Percentiles rank a stretch among this genome's conserved stretches.
Evolutionary conservation across 2,888 invertebrate species (phyloP).

Genomic region (Polyommatus iphigenia): DNA sequence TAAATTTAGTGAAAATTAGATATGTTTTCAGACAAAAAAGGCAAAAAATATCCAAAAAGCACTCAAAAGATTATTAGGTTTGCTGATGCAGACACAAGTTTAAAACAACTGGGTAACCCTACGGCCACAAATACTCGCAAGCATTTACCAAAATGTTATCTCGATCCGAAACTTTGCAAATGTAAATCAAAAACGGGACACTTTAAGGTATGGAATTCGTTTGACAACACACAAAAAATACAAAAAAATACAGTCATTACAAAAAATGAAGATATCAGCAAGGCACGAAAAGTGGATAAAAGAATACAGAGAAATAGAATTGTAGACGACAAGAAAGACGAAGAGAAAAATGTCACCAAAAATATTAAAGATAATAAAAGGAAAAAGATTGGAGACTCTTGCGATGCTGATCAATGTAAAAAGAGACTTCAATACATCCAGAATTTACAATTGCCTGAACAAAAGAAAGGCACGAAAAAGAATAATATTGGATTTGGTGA

Average conservation of each 20-base stretch:
- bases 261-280: background rate
- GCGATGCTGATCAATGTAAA: slow-evolving; percentile 1
- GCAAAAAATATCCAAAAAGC: slow-evolving; percentile 10
- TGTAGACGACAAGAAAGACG: background rate
- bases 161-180: slow-evolving; percentile 19
- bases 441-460: background rate
- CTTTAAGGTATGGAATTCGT: slow-evolving; percentile 13
- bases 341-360: background rate
- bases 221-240: background rate
- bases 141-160: slow-evolving; percentile 21
- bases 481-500: slow-evolving; percentile 9
- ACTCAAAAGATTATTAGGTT: slow-evolving; percentile 21
- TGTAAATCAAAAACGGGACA: slow-evolving; percentile 16
- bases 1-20: background rate
- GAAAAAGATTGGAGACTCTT: background rate
- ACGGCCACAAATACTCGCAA: slow-evolving; percentile 9
- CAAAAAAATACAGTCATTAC: background rate
- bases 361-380: background rate
- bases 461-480: background rate
- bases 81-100: slow-evolving; percentile 1
- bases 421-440: background rate
- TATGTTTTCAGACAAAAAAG: slow-evolving; percentile 16
- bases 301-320: background rate
- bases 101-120: slow-evolving; percentile 7
- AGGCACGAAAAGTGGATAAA: background rate